phyloP scores from a whole-genome alignment of 2,797 vertebrate species.

The Falco cherrug region DNA sequence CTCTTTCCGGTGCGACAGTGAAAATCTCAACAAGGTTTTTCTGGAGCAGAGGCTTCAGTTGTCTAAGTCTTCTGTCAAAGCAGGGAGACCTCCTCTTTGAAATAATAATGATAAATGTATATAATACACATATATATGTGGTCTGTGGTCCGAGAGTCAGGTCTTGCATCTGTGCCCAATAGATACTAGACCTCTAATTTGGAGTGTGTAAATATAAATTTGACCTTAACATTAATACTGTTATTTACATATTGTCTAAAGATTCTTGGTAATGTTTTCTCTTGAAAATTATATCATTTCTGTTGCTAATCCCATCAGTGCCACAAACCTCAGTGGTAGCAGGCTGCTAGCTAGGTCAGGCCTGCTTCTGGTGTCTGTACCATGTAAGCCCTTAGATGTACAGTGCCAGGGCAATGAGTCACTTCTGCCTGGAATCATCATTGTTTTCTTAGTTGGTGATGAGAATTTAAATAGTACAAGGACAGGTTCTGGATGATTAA shows the following conservation, averaged over 20 bases:
- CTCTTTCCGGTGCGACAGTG: neutral
- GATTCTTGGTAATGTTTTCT: neutral
- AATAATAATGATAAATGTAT: neutral
- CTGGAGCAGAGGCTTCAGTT: neutral
- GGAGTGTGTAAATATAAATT: neutral
- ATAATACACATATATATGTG: rapidly evolving
- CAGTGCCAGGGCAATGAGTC: neutral
- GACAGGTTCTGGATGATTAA: neutral
- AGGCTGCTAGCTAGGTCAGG: neutral
- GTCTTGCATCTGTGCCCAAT: neutral
- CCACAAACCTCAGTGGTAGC: neutral
- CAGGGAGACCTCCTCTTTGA: neutral
- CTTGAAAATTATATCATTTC: neutral
- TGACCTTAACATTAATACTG: neutral
- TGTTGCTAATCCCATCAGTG: neutral
- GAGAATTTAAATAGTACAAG: neutral
- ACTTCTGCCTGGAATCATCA: neutral
- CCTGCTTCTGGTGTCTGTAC: neutral
- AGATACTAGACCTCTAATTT: neutral
- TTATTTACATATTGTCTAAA: rapidly evolving
- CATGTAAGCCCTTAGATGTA: neutral
- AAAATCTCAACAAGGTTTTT: neutral
- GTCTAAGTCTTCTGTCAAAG: neutral
- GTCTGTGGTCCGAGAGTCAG: neutral
- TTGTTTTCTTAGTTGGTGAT: neutral